Conservation (phyloP, 2,888 invertebrate genomes). For the Drosophila putrida region DNA sequence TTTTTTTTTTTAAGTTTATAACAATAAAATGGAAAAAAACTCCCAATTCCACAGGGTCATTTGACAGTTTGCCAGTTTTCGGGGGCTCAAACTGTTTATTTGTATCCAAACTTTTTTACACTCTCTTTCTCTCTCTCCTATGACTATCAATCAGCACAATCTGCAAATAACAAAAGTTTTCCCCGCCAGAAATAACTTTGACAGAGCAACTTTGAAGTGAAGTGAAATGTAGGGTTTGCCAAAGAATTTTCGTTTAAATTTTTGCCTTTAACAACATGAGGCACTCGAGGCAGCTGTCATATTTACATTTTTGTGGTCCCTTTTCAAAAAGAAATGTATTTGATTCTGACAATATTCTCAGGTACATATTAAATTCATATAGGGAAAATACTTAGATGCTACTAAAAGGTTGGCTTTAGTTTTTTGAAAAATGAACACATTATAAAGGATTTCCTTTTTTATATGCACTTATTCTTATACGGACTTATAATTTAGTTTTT, state of each 20-base stretch:
- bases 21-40: constrained; percentile 16
- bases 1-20: constrained; percentile 13
- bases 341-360: constrained; percentile 24
- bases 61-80: constrained; percentile 43
- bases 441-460: background rate
- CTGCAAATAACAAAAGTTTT: constrained; percentile 47
- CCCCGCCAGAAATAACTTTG: constrained; percentile 19
- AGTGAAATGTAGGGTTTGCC: constrained; percentile 18
- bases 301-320: constrained; percentile 38
- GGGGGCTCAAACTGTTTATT: constrained; percentile 30
- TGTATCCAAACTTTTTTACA: constrained; percentile 27
- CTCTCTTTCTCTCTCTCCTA: constrained; percentile 2
- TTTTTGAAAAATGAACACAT: too few species aligned
- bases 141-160: constrained; percentile 60
- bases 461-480: background rate
- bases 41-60: constrained; percentile 29
- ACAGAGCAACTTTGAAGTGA: constrained; percentile 35
- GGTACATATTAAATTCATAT: constrained; percentile 29
- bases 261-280: constrained; percentile 22
- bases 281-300: constrained; percentile 49
- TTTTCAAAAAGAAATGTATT: constrained; percentile 23
- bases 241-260: constrained; percentile 26
- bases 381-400: background rate
- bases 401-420: background rate
- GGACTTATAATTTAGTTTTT: too few species aligned